Evolutionary conservation across 2,113 vertebrate genomes (phyloP), one percentile per base, ranked within the genome.

Genomic region (Corydoras maculifer): DNA sequence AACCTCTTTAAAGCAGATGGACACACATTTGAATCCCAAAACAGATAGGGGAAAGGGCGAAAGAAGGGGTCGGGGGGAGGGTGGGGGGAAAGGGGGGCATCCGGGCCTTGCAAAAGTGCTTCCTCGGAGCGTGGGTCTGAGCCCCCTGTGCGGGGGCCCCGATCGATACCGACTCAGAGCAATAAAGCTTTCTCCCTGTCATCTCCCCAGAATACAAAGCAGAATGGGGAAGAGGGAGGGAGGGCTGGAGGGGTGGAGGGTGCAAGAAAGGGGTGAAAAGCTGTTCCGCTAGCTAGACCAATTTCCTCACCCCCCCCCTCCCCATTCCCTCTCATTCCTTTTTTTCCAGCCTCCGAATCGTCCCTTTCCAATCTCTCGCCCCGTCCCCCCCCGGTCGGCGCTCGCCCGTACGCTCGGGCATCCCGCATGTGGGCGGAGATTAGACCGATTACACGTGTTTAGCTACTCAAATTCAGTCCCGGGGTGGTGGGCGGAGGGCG

Each of bases 81-180:
- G 64, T 35, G 55, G 31, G 51, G 53, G 9, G 29, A 35, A 25
- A 30, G 15, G 77, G 30, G 58, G 18, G 9, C 35, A 77, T 75
- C 67, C 68, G 63, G 86, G 78, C 82, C 69, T 81, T 90, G 86
- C 72, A 58, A 87, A 89, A 88, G 87, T 79, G 85, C 85, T 84
- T 88, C 82, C 79, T 25, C 18, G 18, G 18, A 76, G 77, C 68
- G 70, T 70, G 76, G 79, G 82, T 88, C 87, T 83, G 80, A 79
- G 81, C 85, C 67, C 86, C 88, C 89, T 82, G 83, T 83, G 75
- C 67, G 83, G 78, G 86, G 86, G 87, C 89, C 89, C 89, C 89
- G 89, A 91, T 91, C 89, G 88, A 91, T 91, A 91, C 89, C 74
- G 87, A 91, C 89, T 91, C 88, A 79, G 86, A 91, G 89, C 89